Evolutionary conservation across 2,113 vertebrate genomes (phyloP), one percentile per base, ranked within the genome.

Genomic region (Phalacrocorax aristotelis): DNA sequence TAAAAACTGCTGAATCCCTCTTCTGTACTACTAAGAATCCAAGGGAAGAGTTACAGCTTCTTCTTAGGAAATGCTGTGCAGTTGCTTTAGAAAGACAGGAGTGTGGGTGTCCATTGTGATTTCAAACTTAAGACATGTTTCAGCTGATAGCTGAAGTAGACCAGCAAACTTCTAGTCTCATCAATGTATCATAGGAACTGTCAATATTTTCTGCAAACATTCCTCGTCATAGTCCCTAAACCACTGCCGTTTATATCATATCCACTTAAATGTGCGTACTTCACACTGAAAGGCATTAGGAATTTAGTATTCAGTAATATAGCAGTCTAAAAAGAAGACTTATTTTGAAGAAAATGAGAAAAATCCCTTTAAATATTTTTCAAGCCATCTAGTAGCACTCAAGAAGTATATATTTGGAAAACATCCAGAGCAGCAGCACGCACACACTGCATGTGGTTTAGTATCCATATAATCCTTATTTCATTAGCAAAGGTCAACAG

Each of bases 371-470:
- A 89, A 90, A 84, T 64, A 60, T 46, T 81, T 93, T 93, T 81
- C 78, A 82, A 76, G 18, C 4, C 19, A 44, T 90, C 89, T 80
- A 83, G 16, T 15, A 72, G 26, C 17, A 46, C 42, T 94, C 54
- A 64, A 78, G 32, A 66, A 10, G 17, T 81, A 9, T 18, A 11
- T 68, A 30, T 66, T 55, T 94, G 85, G 88, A 86, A 93, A 83
- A 48, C 26, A 89, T 86, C 76, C 91, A 92, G 83, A 87, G 85
- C 79, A 96, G 90, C 76, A 89, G 61, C 65, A 89, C 58, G 64
- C 14, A 78, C 55, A 70, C 46, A 23, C 54, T 70, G 71, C 91
- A 70, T 92, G 86, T 75, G 70, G 65, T 70, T 91, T 88, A 49
- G 27, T 58, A 54, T 85, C 79, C 26, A 2, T 77, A 60, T 83